Base-by-base conservation (phyloP, 2,888 invertebrate species). In the Spatulosminthurus flaviceps region DNA sequence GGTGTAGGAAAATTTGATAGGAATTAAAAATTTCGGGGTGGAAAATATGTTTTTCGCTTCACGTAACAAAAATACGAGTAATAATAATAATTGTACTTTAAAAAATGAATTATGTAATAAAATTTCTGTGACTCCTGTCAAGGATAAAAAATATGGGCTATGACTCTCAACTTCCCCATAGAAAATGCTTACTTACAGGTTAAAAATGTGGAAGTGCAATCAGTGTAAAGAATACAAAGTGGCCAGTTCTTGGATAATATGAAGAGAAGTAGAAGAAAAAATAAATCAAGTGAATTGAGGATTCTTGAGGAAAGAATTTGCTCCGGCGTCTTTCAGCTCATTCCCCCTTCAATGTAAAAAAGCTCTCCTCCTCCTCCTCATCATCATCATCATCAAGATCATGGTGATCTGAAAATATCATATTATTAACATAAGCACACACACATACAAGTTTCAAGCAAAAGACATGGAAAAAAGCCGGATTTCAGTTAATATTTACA, bases 381-480 rank as follows among this genome's bases (percentile, higher is more conserved):
- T 51, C n/a, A n/a, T n/a, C n/a, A n/a, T n/a, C n/a, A n/a, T n/a
- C n/a, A n/a, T n/a, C n/a, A n/a, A n/a, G n/a, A n/a, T n/a, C n/a
- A n/a, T n/a, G n/a, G n/a, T n/a, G 51, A 51, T 51, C 51, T 51
- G 51, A 51, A 51, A 51, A 51, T 51, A 51, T 16, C 51, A 51
- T 2, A 51, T 51, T 2, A 51, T 51, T 51, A 51, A 51, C 9
- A n/a, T 51, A 51, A 51, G 51, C 16, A 51, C 19, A 51, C 16
- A 41, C 13, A 13, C 7, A 41, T 9, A 41, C 13, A n/a, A n/a
- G n/a, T n/a, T n/a, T n/a, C n/a, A n/a, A n/a, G n/a, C n/a, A n/a
- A n/a, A n/a, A n/a, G n/a, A n/a, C n/a, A n/a, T n/a, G n/a, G 16
- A 19, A 11, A 16, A 51, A 51, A 51, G 51, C 51, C 51, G 51